Evolutionary conservation across 2,888 invertebrate genomes (phyloP), one percentile per base, ranked within the genome.

Genomic region (Octonoba sinensis): DNA sequence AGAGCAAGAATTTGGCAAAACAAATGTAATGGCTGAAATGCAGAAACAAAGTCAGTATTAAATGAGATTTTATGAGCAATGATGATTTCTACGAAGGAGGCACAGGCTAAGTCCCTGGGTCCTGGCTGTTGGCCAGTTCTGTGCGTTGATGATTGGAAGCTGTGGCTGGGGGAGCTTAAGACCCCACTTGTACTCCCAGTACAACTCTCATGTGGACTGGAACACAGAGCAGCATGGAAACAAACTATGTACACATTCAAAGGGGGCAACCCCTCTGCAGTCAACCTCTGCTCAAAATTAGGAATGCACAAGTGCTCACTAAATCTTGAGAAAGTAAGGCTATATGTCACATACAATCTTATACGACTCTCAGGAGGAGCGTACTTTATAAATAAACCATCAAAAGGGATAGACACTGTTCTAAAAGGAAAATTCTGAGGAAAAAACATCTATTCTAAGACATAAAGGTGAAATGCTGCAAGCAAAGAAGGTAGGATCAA

Each of bases 21-120:
- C 36, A 8, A 11, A 36, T 36, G 1, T 1, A 36, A 8, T 8
- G 36, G 36, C 36, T 36, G 36, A 36, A 36, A 36, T 36, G 36
- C 36, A 36, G 36, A 36, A 36, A 36, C 36, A 36, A 36, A 36
- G 36, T 36, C 36, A 8, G 36, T 36, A 11, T 36, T 36, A 36
- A 8, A 11, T 36, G 36, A 36, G 57, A 57, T 57, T 18, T 12
- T 12, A 57, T 57, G 20, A 22, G 22, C 57, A 57, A 24, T 57
- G 22, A 24, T 22, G 18, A 57, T 57, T 60, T 79, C 79, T 79
- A 79, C 67, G 65, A 79, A 79, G 79, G 79, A 79, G 79, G 79
- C 79, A 79, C 79, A 79, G 72, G 79, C 79, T 78, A 79, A 79
- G 79, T 79, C 79, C 79, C 79, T 79, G 79, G 79, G 60, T 79